Percentiles rank a stretch among this genome's conserved stretches.
Conservation (phyloP, 2,888 invertebrate species). For the Chromoteleia sp. region DNA sequence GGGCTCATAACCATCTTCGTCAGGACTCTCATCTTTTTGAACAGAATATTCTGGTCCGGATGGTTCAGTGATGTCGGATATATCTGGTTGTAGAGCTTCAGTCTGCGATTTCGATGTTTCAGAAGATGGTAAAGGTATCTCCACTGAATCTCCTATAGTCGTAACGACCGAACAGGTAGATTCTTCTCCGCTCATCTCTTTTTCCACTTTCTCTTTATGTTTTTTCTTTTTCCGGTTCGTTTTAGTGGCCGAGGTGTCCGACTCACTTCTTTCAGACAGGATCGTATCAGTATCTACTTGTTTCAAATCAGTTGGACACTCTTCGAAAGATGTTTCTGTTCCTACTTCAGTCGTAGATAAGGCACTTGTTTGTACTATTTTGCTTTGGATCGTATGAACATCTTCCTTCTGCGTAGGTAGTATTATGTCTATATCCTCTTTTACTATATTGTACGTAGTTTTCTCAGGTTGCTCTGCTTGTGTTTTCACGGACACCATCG, state of each 20-base stretch:
- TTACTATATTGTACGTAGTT: constrained; percentile 74
- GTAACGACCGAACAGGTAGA: constrained; percentile 81
- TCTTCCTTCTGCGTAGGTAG: constrained; percentile 78
- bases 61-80: constrained; percentile 75
- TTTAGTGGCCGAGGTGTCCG: constrained; percentile 69
- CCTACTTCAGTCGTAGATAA: constrained; percentile 74
- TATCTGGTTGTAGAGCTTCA: constrained; percentile 83
- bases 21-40: constrained; percentile 83
- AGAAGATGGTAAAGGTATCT: constrained; percentile 86
- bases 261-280: constrained; percentile 74
- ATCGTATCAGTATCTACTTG: constrained; percentile 77
- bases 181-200: constrained; percentile 71
- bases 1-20: constrained; percentile 89
- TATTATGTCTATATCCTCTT: constrained; percentile 79
- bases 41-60: constrained; percentile 73
- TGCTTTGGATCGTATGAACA: constrained; percentile 74
- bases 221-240: constrained; percentile 78
- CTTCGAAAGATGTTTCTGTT: constrained; percentile 70
- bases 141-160: constrained; percentile 86
- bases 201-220: constrained; percentile 73
- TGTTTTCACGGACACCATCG: constrained; percentile 78
- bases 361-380: constrained; percentile 77
- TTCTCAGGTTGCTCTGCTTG: constrained; percentile 75
- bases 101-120: constrained; percentile 86
- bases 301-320: constrained; percentile 69